Percentiles rank a stretch among this genome's conserved stretches.
These are phyloP conservation scores for Triplophysa siluroides DNA, from an alignment of 2,113 vertebrate genomes.

Conservation along the genomic window DNA sequence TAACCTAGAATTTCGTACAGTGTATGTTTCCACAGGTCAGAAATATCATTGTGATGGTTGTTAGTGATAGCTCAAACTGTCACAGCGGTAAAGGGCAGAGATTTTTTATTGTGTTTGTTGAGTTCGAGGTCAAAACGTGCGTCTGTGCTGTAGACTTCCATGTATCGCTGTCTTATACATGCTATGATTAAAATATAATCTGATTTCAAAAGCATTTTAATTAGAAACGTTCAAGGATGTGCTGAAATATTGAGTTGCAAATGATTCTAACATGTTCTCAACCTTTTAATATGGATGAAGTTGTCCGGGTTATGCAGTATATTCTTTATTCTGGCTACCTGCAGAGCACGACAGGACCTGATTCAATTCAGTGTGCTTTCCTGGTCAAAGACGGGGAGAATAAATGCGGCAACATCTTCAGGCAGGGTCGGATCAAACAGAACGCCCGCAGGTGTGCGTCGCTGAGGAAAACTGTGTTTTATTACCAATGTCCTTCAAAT, in stretches of 20 bases:
- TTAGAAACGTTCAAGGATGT: background rate
- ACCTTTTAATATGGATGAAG: background rate
- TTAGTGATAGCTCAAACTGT: constrained; percentile 9
- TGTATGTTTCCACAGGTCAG: background rate
- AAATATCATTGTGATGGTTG: background rate
- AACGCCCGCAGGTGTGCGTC: background rate
- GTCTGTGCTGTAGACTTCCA: background rate
- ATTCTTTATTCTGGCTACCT: background rate
- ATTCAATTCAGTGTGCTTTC: background rate
- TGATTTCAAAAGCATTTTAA: background rate
- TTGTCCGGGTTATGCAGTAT: no score
- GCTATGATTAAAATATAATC: no score
- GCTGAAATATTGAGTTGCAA: background rate
- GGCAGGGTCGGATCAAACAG: constrained; percentile 6
- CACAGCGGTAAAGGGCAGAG: constrained; percentile 11
- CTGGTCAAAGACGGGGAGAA: background rate
- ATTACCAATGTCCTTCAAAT: background rate
- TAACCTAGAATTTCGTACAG: background rate
- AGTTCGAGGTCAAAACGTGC: background rate
- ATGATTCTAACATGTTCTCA: background rate
- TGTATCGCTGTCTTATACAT: background rate
- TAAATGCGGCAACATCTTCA: background rate
- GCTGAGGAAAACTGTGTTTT: background rate
- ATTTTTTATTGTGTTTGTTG: background rate
- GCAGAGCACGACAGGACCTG: background rate